Evolutionary conservation across 2,797 vertebrate species (phyloP), one percentile per base, ranked within the genome.

Genomic region (Moxostoma hubbsi): DNA sequence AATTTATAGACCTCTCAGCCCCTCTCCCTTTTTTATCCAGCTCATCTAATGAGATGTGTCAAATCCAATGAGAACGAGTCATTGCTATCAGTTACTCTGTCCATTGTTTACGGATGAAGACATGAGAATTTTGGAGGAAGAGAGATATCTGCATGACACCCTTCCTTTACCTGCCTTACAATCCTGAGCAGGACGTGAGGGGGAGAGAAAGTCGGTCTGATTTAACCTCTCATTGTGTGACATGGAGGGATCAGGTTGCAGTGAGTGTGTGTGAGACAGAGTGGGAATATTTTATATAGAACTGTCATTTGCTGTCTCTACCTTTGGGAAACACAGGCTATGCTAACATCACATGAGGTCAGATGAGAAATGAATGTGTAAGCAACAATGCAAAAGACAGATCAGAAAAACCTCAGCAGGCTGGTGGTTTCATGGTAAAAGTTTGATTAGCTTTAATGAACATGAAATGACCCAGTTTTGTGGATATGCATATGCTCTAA

Each of bases 281-380:
- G 36, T 88, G 84, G 83, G 90, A 90, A 91, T 92, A 91, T 92
- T 93, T 92, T 87, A 91, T 93, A 89, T 89, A 90, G 88, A 89
- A 84, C 80, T 87, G 90, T 92, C 92, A 91, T 85, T 91, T 83
- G 85, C 76, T 87, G 83, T 87, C 86, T 69, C 74, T 91, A 89
- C 86, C 87, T 89, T 75, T 0, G 80, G 87, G 84, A 90, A 78
- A 76, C 84, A 3, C 59, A 83, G 82, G 81, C 85, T 79, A 82
- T 87, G 87, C 78, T 87, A 89, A 90, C 88, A 90, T 87, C 86
- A 85, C 86, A 81, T 83, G 82, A 89, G 92, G 92, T 92, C 92
- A 92, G 91, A 62, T 58, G 67, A 71, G 47, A 79, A 36, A 74
- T 12, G 16, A 45, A 6, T 1, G 0, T 55, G 47, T 18, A 67